Evolutionary conservation across 2,113 vertebrate genomes (phyloP), one percentile per base, ranked within the genome.

Genomic region (Oceanites oceanicus): DNA sequence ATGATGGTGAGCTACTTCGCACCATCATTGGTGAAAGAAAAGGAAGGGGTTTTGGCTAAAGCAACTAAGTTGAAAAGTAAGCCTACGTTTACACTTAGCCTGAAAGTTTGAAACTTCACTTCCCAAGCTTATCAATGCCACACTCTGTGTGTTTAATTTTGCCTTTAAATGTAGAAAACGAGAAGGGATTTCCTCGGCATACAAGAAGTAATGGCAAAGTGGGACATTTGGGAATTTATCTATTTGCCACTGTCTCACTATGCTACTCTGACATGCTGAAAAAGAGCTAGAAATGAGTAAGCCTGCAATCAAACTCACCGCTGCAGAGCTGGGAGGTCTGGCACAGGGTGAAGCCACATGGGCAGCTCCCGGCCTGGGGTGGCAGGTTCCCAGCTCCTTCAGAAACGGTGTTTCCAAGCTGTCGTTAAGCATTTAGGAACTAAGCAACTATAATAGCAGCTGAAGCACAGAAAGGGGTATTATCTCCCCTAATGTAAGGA

Each of bases 211-310:
- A 8, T 15, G 52, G 36, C 49, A 44, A 61, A 16, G 38, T 9
- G 61, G 50, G 42, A 56, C 26, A n/a, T 82, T 16, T 49, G 45
- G 56, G 40, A 3, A 7, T 12, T 3, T 44, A 17, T 40, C 13
- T 75, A 3, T 21, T n/a, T 0, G 0, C 29, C 20, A 0, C 0
- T 63, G 34, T 38, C 65, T 71, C 52, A 4, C 21, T 15, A 7
- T 16, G 44, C 8, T 20, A 5, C 72, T 36, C 21, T 0, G 3
- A 49, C 10, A 16, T 0, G 10, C 12, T 42, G 40, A 13, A 45
- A 36, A 26, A 34, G 38, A 44, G 49, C 58, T 13, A 49, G n/a
- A 47, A 68, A 2, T 15, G 44, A 27, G 32, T 13, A 30, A 15
- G 6, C 4, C 55, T 21, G 36, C 26, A 45, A 11, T 30, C 13